phyloP scores from a whole-genome alignment of 2,888 invertebrate genomes.

The Pterostichus niger region DNA sequence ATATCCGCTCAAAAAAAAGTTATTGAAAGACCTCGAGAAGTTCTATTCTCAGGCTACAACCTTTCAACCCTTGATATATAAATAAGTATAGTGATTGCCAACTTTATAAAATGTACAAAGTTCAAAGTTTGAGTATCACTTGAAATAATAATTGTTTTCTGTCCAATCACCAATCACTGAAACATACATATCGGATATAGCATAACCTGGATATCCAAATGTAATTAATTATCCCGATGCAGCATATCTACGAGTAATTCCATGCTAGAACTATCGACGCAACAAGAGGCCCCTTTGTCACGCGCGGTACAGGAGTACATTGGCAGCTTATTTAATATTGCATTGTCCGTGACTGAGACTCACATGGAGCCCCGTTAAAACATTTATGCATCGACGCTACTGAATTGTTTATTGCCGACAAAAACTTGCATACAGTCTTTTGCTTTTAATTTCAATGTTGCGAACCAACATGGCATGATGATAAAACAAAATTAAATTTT shows the following conservation, averaged over 20 bases:
- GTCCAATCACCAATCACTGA: neutral
- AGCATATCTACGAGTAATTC: constrained; percentile 25
- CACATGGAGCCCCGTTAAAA: neutral
- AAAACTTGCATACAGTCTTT: neutral
- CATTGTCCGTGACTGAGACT: neutral
- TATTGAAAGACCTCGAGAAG: no score
- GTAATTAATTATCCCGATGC: constrained; percentile 19
- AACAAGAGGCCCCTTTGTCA: constrained; percentile 1
- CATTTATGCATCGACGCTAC: neutral
- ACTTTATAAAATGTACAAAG: neutral
- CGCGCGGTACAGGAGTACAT: neutral
- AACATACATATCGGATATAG: neutral
- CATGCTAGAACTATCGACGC: neutral
- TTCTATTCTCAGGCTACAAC: no score
- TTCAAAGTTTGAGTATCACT: neutral
- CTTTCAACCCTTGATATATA: no score
- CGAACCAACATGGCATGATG: neutral
- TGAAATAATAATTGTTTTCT: constrained; percentile 19
- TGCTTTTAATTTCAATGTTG: constrained; percentile 28
- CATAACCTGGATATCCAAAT: neutral
- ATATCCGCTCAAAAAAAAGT: no score
- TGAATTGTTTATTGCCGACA: constrained; percentile 23
- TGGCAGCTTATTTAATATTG: neutral
- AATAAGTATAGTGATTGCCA: no score
- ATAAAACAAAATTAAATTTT: constrained; percentile 15